Percentiles rank a stretch among this genome's conserved stretches.
These are phyloP conservation scores for Harpagoxenus sublaevis DNA, from an alignment of 2,888 invertebrate species.

Conservation along the genomic window DNA sequence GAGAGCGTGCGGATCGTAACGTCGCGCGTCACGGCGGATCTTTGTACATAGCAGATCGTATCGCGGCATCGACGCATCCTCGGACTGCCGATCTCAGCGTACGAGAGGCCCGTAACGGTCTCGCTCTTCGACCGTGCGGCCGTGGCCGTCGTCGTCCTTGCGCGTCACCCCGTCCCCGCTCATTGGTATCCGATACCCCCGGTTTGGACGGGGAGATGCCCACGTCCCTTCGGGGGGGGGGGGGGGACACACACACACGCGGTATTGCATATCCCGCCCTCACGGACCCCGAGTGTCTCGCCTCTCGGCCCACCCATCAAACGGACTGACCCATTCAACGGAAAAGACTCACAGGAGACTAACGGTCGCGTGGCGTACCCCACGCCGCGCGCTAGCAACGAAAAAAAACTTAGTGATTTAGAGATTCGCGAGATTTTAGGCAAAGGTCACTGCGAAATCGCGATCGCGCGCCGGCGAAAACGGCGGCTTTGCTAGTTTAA, in stretches of 20 bases:
- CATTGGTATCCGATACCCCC: constrained; percentile 6
- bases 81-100: constrained; percentile 41
- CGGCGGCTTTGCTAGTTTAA: constrained; percentile 9
- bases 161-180: neutral
- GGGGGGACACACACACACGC: neutral
- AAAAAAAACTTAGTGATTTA: constrained; percentile 58
- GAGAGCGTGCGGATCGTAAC: neutral
- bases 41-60: constrained; percentile 42
- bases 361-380: constrained; percentile 50
- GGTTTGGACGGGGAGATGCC: neutral
- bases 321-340: constrained; percentile 46
- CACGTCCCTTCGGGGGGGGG: neutral
- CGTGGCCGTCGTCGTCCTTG: constrained; percentile 9
- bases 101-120: neutral
- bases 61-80: constrained; percentile 52
- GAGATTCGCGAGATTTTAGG: constrained; percentile 28
- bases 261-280: constrained; percentile 24
- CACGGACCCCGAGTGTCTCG: constrained; percentile 43
- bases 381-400: constrained; percentile 61
- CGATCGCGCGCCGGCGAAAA: constrained; percentile 5
- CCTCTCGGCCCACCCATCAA: constrained; percentile 9
- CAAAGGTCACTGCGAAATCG: constrained; percentile 63
- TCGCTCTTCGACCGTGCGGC: neutral
- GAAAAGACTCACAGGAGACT: constrained; percentile 57
- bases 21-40: constrained; percentile 10